Base-by-base conservation (phyloP, 1,140 invertebrate genomes). In the Tribolium castaneum region DNA sequence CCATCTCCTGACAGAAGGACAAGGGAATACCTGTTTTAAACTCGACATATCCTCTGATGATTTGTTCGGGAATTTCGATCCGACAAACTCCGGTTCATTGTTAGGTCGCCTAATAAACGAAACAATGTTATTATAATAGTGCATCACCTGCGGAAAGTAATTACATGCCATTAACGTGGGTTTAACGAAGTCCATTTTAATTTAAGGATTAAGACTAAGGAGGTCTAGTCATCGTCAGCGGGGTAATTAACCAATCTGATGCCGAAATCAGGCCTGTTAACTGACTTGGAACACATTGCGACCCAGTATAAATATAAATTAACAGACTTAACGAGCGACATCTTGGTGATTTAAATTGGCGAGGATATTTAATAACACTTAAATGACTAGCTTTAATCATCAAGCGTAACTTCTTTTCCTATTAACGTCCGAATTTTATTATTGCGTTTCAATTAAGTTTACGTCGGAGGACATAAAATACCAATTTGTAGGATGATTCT, bases 231-330 rank as follows among this genome's bases (percentile, higher is more conserved):
- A 51, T 72, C 50, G 77, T 77, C 71, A 25, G 62, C 19, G 70
- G 39, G 70, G 76, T 66, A 78, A 78, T 78, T 78, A 78, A 62
- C 77, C 49, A 78, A 74, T 78, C 70, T 74, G 72, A 78, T 62
- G 77, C 54, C 77, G 71, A 78, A 78, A 78, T 75, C 71, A 78
- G 59, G 77, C 71, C 76, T 78, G 56, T 75, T 62, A 71, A 75
- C 66, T 75, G 77, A 66, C 59, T 66, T 66, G 59, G 59, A 66
- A 66, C 59, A 66, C 59, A 66, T 66, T 66, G 59, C 59, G 59
- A 66, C 59, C 59, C 25, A 66, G 71, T 78, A 78, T 78, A 78
- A 78, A 78, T 76, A 78, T 70, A 78, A 75, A 75, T 78, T 78
- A 70, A 76, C 54, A 62, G 77, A 45, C 66, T 71, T 71, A 70